Evolutionary conservation across 2,888 invertebrate species (phyloP).

Genomic region (Polylopha cassiicola): DNA sequence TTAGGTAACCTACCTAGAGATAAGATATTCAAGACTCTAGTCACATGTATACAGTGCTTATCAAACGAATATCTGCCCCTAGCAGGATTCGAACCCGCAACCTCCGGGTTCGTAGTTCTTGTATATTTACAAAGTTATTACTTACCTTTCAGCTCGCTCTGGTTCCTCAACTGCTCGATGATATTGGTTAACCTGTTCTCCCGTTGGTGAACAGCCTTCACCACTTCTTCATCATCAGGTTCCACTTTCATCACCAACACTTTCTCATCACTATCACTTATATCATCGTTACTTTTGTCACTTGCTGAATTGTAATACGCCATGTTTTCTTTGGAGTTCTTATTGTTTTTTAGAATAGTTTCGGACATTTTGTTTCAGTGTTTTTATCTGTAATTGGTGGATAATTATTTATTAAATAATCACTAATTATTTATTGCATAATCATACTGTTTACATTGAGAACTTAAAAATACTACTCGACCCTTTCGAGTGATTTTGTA

Average conservation of each 20-base stretch:
- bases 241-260: conserved; percentile 27
- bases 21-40: too few species aligned
- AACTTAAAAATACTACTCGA: too few species aligned
- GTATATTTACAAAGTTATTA: too few species aligned
- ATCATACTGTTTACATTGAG: too few species aligned
- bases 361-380: conserved; percentile 28
- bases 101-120: too few species aligned
- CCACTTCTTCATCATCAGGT: conserved; percentile 39
- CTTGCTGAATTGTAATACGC: conserved; percentile 20
- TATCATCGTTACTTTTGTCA: conserved; percentile 29
- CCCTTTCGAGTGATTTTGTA: too few species aligned
- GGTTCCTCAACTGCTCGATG: conserved; percentile 68
- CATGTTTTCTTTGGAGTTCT: conserved; percentile 23
- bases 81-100: too few species aligned
- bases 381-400: conserved; percentile 3
- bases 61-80: too few species aligned
- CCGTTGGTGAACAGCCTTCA: conserved; percentile 41
- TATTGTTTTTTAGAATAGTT: conserved; percentile 25
- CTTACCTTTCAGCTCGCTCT: conserved; percentile 65
- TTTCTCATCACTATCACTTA: conserved; percentile 24
- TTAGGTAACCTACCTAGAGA: too few species aligned
- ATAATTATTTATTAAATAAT: background rate
- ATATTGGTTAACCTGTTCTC: conserved; percentile 67
- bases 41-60: too few species aligned
- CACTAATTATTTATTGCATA: too few species aligned